These are phyloP conservation scores for Perdita meconis DNA, from an alignment of 2,888 invertebrate genomes.

Conservation along the genomic window DNA sequence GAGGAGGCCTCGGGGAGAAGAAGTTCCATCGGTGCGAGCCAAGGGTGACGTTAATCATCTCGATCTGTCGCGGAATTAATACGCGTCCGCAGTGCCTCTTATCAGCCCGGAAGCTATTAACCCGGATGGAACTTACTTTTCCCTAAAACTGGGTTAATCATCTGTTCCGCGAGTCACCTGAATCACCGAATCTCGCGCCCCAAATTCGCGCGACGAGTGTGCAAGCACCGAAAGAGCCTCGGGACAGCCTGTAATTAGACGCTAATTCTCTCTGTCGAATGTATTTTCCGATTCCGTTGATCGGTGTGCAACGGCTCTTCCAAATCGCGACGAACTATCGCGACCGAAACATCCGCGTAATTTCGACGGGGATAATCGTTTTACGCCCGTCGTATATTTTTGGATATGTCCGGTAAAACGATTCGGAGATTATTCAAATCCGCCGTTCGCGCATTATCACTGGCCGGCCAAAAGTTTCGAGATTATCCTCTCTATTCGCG, in stretches of 20 bases:
- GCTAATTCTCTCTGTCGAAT: conserved; percentile 50
- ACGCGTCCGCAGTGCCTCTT: conserved; percentile 25
- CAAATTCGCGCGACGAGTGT: conserved; percentile 36
- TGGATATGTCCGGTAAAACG: not conserved
- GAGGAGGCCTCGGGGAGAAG: conserved; percentile 2
- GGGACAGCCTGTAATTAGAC: conserved; percentile 39
- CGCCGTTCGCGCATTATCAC: not conserved
- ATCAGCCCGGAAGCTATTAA: conserved; percentile 62
- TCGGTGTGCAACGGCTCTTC: conserved; percentile 8
- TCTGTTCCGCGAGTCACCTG: conserved; percentile 41
- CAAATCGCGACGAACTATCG: not conserved
- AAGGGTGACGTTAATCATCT: conserved; percentile 9
- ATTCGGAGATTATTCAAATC: not conserved
- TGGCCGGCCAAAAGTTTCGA: not conserved
- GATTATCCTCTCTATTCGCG: too few species aligned
- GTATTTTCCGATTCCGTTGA: conserved; percentile 51
- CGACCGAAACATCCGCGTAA: not conserved
- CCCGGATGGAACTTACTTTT: conserved; percentile 59
- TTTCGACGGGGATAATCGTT: not conserved
- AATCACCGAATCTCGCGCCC: conserved; percentile 43
- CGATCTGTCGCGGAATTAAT: conserved; percentile 32
- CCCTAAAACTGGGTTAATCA: conserved; percentile 61
- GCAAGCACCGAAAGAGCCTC: not conserved
- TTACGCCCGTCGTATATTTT: conserved; percentile 7
- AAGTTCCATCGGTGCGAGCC: conserved; percentile 3